phyloP scores from a whole-genome alignment of 2,113 vertebrate genomes.

The Chaetura pelagica region DNA sequence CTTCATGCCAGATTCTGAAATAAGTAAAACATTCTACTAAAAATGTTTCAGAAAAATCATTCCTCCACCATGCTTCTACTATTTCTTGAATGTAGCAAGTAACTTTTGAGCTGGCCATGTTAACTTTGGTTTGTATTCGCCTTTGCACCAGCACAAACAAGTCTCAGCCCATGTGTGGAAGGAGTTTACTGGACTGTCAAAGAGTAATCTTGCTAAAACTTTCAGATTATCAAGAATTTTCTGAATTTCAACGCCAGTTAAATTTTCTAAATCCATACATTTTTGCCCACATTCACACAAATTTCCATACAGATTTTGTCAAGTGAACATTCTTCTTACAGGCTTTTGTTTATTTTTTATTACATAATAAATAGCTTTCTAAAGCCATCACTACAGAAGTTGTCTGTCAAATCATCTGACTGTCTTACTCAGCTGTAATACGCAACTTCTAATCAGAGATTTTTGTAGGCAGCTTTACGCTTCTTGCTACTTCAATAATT shows the following conservation, averaged over 20 bases:
- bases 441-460: not conserved
- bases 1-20: not conserved
- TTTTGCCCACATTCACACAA: not conserved
- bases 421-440: not conserved
- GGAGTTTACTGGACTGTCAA: not conserved
- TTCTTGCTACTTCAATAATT: not conserved
- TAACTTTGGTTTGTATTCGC: not conserved
- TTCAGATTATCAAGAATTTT: not conserved
- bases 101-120: not conserved
- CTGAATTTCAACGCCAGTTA: not conserved
- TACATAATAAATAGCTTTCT: not conserved
- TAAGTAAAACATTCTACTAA: not conserved
- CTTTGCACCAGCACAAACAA: rapidly evolving
- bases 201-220: not conserved
- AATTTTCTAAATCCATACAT: not conserved
- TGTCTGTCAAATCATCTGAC: not conserved
- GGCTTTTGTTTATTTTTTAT: not conserved
- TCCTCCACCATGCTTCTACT: not conserved
- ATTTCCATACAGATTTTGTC: not conserved
- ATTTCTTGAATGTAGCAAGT: not conserved
- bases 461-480: not conserved
- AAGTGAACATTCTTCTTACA: not conserved
- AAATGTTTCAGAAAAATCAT: not conserved
- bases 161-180: not conserved
- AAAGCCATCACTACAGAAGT: not conserved